These are phyloP conservation scores for Menidia beryllina DNA, from an alignment of 2,113 vertebrate species.

Conservation along the genomic window DNA sequence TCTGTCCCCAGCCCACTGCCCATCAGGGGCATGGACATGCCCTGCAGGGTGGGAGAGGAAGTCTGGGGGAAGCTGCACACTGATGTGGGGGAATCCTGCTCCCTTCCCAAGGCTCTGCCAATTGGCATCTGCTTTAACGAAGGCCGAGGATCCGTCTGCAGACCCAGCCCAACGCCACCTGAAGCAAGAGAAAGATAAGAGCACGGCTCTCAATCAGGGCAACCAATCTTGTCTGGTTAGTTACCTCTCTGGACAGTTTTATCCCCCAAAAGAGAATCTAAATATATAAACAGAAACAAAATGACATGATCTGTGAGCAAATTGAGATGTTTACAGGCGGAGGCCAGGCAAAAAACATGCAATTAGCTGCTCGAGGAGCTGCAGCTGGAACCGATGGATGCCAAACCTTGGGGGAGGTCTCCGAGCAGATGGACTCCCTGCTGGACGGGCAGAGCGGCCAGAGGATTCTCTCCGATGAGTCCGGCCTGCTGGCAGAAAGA, in stretches of 20 bases:
- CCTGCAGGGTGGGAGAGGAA: constrained; percentile 81
- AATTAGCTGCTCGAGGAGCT: constrained; percentile 22
- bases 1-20: constrained; percentile 81
- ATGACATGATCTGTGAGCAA: neutral
- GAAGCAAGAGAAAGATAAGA: constrained; percentile 5
- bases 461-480: constrained; percentile 88
- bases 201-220: neutral
- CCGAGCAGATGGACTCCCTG: constrained; percentile 81
- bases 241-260: too few species aligned
- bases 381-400: constrained; percentile 31
- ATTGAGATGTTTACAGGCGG: constrained; percentile 48
- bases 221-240: neutral
- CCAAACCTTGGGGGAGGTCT: constrained; percentile 83
- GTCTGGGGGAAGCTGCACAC: constrained; percentile 77
- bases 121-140: constrained; percentile 79
- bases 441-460: constrained; percentile 82
- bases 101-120: constrained; percentile 74
- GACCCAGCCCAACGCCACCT: constrained; percentile 75
- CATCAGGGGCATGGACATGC: constrained; percentile 81
- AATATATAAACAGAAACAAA: neutral
- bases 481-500: constrained; percentile 83
- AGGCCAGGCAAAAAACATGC: constrained; percentile 15
- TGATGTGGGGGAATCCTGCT: constrained; percentile 82
- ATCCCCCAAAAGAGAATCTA: neutral
- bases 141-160: constrained; percentile 80